Evolutionary conservation across 2,797 vertebrate genomes (phyloP), one percentile per base, ranked within the genome.

Genomic region (Acanthopagrus latus): DNA sequence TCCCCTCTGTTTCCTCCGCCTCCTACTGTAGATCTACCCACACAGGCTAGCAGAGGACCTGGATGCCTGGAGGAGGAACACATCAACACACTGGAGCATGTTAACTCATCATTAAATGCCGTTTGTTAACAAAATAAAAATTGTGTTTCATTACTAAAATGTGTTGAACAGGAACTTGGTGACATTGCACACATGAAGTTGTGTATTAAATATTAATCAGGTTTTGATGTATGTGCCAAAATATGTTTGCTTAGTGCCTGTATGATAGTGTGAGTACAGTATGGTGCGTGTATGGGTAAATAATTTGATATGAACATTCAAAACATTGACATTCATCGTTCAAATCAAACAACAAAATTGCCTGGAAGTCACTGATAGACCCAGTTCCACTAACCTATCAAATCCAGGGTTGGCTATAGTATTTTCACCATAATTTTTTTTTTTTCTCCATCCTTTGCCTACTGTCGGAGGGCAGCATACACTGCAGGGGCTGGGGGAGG

Each of bases 381-480:
- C 88, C 75, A 89, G 85, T 88, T 85, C 69, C 48, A 43, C 51
- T 78, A 74, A 82, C 25, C 77, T 84, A 57, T 80, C 41, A 75
- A 70, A 84, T 48, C 7, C 47, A 82, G 47, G 60, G 38, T 59
- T 85, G 63, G 66, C 71, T 88, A 74, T 73, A 80, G 65, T 76
- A 60, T 83, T 74, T 62, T 86, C 51, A 46, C 48, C 77, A 46
- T 76, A 84, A 74, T 66, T 0, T 9, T 41, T 72, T 81, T 81
- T 78, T 71, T 84, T 85, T 92, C 91, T 92, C 90, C 89, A 92
- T 92, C 87, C 91, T 93, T 91, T 93, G 89, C 86, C 89, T 94
- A 89, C 81, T 84, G 86, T 90, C 11, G 78, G 90, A 91, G 92
- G 91, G 94, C 91, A 94, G 93, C 94, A 95, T 93, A 94, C 93